A percentile compares a stretch with the other conserved stretches of the same genome.
phyloP scores from a whole-genome alignment of 2,888 invertebrate genomes.

The Scaeva pyrastri region DNA sequence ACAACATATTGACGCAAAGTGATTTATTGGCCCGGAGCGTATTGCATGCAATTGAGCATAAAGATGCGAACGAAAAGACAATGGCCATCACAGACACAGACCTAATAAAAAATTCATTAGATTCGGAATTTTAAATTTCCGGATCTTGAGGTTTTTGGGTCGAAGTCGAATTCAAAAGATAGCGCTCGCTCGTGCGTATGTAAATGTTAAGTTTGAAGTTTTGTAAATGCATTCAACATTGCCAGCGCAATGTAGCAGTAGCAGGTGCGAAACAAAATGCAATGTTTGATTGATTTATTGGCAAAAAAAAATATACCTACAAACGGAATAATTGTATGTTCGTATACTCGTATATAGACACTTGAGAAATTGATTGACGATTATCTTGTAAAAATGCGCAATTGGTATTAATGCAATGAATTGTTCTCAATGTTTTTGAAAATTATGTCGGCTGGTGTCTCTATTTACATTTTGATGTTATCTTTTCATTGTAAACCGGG shows the following conservation, averaged over 20 bases:
- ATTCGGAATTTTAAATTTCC: conserved; percentile 74
- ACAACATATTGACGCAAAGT: conserved; percentile 73
- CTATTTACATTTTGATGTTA: conserved; percentile 47
- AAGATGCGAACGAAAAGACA: conserved; percentile 32
- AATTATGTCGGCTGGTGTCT: conserved; percentile 1
- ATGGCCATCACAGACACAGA: conserved; percentile 34
- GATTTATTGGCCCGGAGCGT: conserved; percentile 70
- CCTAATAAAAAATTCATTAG: conserved; percentile 75
- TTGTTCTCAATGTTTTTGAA: conserved; percentile 50
- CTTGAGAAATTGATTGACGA: conserved; percentile 70
- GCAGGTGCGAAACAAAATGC: conserved; percentile 67
- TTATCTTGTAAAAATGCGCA: conserved; percentile 49
- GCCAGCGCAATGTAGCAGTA: neutral
- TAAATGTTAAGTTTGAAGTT: conserved; percentile 38
- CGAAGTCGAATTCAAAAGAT: conserved; percentile 55
- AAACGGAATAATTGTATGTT: conserved; percentile 50
- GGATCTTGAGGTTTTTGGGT: conserved; percentile 53
- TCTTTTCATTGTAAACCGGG: conserved; percentile 5
- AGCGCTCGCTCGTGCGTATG: conserved; percentile 71
- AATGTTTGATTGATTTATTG: conserved; percentile 74
- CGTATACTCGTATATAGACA: conserved; percentile 3
- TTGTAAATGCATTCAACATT: conserved; percentile 12
- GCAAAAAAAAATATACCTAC: conserved; percentile 13
- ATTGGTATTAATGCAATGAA: conserved; percentile 60
- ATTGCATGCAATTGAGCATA: conserved; percentile 52